phyloP scores from a whole-genome alignment of 1,140 invertebrate species.

The Aphaenogaster floridana region DNA sequence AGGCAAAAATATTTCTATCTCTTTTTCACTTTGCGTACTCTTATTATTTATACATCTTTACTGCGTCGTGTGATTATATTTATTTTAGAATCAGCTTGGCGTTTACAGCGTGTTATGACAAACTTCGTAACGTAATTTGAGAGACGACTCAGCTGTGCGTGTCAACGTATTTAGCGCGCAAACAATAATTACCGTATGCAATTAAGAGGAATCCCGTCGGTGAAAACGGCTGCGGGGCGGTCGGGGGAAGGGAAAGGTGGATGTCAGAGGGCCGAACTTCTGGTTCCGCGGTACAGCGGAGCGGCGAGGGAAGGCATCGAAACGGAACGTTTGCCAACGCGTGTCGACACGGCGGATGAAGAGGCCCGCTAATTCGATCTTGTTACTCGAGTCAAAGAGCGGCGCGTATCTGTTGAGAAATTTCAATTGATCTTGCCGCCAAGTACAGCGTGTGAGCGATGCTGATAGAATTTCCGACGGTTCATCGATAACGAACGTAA shows the following conservation, averaged over 20 bases:
- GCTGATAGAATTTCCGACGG: slow-evolving; percentile 8
- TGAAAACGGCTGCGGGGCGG: slow-evolving; percentile 4
- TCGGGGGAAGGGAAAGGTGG: slow-evolving; percentile 13
- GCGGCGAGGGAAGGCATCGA: slow-evolving; percentile 45
- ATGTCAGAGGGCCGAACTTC: slow-evolving; percentile 66
- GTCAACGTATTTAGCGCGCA: slow-evolving; percentile 72
- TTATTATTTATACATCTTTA: slow-evolving; percentile 3
- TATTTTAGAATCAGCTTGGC: background rate
- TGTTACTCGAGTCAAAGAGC: slow-evolving; percentile 64
- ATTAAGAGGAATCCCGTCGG: slow-evolving; percentile 71
- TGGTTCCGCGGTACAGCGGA: slow-evolving; percentile 16
- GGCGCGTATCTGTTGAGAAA: slow-evolving; percentile 55
- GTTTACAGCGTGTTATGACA: slow-evolving; percentile 38
- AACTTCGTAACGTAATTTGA: slow-evolving; percentile 24
- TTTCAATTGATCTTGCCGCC: slow-evolving; percentile 63
- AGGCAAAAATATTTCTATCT: background rate
- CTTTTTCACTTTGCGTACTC: background rate
- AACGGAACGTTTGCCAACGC: slow-evolving; percentile 65
- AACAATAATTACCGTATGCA: slow-evolving; percentile 80
- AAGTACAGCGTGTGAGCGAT: background rate
- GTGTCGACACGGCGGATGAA: slow-evolving; percentile 66
- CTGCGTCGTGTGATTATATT: background rate
- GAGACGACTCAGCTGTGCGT: slow-evolving; percentile 21
- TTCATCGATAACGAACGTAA: background rate
- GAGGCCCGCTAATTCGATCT: slow-evolving; percentile 71